Evolutionary conservation across 53 echinoderm and acorn worm species (phyloP).

Genomic region (Actinopyga echinites): DNA sequence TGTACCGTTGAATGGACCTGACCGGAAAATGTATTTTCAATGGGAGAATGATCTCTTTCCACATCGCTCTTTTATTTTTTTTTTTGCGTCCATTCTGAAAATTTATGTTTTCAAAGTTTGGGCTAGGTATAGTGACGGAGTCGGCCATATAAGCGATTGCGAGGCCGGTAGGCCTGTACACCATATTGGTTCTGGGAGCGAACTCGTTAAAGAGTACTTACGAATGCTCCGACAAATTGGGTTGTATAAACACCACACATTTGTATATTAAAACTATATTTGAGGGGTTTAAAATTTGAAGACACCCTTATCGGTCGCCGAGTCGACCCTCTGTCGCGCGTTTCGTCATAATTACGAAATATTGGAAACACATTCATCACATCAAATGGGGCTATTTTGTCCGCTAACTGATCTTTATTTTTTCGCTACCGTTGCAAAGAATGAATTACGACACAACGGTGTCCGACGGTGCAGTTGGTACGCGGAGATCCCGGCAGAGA

Average conservation of each 20-base stretch:
- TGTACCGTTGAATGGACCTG: too few species aligned
- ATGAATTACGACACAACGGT: slow-evolving; percentile 12
- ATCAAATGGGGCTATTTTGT: too few species aligned
- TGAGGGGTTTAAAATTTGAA: slow-evolving; percentile 34
- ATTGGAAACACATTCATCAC: neutral
- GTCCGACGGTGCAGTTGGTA: slow-evolving; percentile 12
- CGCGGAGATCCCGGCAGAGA: neutral
- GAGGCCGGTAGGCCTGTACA: too few species aligned
- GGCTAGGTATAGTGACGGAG: too few species aligned
- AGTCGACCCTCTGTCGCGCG: slow-evolving; percentile 9
- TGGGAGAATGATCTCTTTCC: too few species aligned
- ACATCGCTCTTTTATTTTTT: neutral
- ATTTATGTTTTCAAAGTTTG: neutral
- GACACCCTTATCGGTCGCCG: slow-evolving; percentile 9
- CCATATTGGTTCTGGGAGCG: neutral
- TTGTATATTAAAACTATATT: slow-evolving; percentile 38
- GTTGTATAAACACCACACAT: slow-evolving; percentile 18
- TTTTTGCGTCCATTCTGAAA: neutral
- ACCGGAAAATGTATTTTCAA: too few species aligned
- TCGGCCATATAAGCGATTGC: too few species aligned
- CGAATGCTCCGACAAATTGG: slow-evolving; percentile 3
- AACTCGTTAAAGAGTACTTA: slow-evolving; percentile 34
- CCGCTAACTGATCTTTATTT: too few species aligned
- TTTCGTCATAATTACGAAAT: slow-evolving; percentile 11
- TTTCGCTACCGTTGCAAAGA: neutral